phyloP scores from a whole-genome alignment of 2,888 invertebrate species.

The Rhamphomyia laevipes region DNA sequence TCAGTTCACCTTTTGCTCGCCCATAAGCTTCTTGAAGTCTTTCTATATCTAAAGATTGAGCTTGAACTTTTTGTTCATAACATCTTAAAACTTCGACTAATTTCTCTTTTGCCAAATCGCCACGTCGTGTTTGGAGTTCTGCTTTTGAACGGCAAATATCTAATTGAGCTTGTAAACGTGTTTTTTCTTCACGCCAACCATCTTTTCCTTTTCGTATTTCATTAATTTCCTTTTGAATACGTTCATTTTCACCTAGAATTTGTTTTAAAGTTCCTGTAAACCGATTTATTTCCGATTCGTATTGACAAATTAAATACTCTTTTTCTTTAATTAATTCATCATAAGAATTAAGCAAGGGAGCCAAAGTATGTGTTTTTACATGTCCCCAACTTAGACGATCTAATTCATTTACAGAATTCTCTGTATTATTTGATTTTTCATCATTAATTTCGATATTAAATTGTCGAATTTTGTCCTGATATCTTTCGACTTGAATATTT shows the following conservation, averaged over 20 bases:
- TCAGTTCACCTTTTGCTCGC: slow-evolving; percentile 31
- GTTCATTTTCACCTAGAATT: slow-evolving; percentile 58
- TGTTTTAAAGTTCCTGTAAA: slow-evolving; percentile 62
- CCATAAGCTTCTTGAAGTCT: slow-evolving; percentile 33
- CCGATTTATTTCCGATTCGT: slow-evolving; percentile 55
- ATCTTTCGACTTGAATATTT: slow-evolving; percentile 64
- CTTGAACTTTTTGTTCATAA: slow-evolving; percentile 59
- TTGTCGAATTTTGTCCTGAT: slow-evolving; percentile 56
- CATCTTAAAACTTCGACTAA: slow-evolving; percentile 59
- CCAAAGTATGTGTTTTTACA: slow-evolving; percentile 33
- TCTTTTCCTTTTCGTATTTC: slow-evolving; percentile 38
- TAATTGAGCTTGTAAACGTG: slow-evolving; percentile 30
- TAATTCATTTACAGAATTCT: slow-evolving; percentile 13
- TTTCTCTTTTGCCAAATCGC: slow-evolving; percentile 58
- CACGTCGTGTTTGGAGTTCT: slow-evolving; percentile 44
- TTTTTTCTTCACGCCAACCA: slow-evolving; percentile 35
- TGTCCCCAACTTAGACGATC: slow-evolving; percentile 16
- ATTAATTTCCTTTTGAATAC: slow-evolving; percentile 43
- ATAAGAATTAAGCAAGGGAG: slow-evolving; percentile 64
- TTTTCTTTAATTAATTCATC: slow-evolving; percentile 68
- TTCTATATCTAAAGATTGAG: slow-evolving; percentile 31
- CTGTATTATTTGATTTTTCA: slow-evolving; percentile 12
- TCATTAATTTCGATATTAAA: slow-evolving; percentile 14
- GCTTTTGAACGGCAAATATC: slow-evolving; percentile 34
- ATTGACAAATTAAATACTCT: slow-evolving; percentile 55